These are phyloP conservation scores for Bellardia bayeri DNA, from an alignment of 2,888 invertebrate genomes.

Conservation along the genomic window DNA sequence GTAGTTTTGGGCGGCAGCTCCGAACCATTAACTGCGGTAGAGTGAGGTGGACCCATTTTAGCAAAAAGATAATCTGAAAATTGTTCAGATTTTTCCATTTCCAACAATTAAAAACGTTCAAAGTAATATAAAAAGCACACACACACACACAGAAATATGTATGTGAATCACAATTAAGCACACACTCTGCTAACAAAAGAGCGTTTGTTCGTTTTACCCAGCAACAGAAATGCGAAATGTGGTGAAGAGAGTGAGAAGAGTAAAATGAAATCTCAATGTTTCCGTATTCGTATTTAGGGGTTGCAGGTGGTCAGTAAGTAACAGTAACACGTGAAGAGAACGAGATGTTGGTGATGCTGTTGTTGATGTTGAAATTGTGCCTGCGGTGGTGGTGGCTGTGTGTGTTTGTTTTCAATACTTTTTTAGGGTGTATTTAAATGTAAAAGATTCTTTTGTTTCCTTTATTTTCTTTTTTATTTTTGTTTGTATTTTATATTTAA, in stretches of 20 bases:
- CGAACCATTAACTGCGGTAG: constrained; percentile 83
- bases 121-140: constrained; percentile 39
- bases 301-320: constrained; percentile 46
- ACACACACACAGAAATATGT: background rate
- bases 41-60: constrained; percentile 90
- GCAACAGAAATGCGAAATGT: background rate
- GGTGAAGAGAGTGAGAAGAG: background rate
- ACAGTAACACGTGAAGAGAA: constrained; percentile 45
- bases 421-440: background rate
- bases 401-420: background rate
- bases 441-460: background rate
- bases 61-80: constrained; percentile 93
- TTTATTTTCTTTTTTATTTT: constrained; percentile 18
- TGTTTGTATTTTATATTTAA: background rate
- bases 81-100: constrained; percentile 87
- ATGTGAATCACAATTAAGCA: background rate
- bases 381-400: background rate
- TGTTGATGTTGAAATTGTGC: constrained; percentile 18
- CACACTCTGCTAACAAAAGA: constrained; percentile 49
- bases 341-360: constrained; percentile 1
- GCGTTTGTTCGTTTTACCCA: constrained; percentile 1
- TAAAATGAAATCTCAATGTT: constrained; percentile 22
- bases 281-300: constrained; percentile 47
- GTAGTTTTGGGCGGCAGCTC: constrained; percentile 86
- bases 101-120: constrained; percentile 65